Evolutionary conservation across 2,797 vertebrate species (phyloP).

Genomic region (Halcyon smyrnensis): DNA sequence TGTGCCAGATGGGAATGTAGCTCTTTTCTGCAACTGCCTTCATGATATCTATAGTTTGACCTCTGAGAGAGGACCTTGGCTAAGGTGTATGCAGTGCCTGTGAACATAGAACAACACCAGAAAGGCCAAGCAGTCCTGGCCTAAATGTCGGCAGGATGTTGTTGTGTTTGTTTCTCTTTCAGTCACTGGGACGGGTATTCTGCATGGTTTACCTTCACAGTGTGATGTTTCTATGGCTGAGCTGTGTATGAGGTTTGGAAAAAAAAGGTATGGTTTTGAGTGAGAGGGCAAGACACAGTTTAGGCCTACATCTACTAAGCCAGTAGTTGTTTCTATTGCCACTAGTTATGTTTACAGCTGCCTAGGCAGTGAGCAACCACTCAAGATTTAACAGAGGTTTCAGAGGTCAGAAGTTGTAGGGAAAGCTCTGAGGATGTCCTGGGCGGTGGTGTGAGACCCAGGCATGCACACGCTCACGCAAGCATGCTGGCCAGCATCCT

Average conservation of each 20-base stretch:
- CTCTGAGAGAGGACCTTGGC: not conserved
- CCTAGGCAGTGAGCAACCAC: not conserved
- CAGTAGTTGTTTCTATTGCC: not conserved
- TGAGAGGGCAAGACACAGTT: not conserved
- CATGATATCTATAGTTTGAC: not conserved
- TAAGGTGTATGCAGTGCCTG: rapidly evolving
- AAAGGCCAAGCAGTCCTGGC: not conserved
- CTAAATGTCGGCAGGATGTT: not conserved
- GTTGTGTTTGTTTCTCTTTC: not conserved
- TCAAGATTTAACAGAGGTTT: not conserved
- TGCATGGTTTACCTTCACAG: not conserved
- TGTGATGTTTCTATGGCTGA: not conserved
- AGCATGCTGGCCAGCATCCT: not conserved
- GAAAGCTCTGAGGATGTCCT: not conserved
- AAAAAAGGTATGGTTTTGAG: not conserved
- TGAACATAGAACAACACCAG: not conserved
- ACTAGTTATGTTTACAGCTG: not conserved
- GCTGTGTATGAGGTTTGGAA: not conserved
- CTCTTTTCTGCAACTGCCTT: not conserved
- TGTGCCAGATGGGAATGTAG: not conserved
- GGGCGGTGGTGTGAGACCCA: not conserved
- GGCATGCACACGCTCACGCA: not conserved
- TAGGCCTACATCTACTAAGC: not conserved
- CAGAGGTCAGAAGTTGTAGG: not conserved
- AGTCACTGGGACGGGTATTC: not conserved